A percentile compares a stretch with the other conserved stretches of the same genome.
Conservation (phyloP, 2,888 invertebrate genomes). For the Agrotis segetum region DNA sequence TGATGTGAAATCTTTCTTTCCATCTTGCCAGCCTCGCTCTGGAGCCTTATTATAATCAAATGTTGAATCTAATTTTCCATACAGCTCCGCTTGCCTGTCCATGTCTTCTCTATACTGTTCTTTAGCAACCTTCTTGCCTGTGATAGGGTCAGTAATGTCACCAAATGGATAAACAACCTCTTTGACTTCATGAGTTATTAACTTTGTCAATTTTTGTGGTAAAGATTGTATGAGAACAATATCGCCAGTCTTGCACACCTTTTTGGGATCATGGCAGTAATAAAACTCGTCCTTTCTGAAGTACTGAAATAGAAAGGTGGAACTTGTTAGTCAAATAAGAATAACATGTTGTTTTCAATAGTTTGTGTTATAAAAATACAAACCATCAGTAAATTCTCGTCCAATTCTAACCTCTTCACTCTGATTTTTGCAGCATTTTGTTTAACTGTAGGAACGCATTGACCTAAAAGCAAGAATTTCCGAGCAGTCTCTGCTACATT, state of each 20-base stretch:
- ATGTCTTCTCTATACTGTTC: constrained; percentile 94
- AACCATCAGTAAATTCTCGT: constrained; percentile 95
- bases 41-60: constrained; percentile 95
- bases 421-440: constrained; percentile 95
- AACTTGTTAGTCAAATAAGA: not conserved
- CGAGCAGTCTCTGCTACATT: constrained; percentile 84
- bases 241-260: constrained; percentile 95
- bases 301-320: constrained; percentile 91
- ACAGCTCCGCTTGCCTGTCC: constrained; percentile 92
- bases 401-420: constrained; percentile 94
- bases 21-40: constrained; percentile 95
- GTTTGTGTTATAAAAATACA: constrained; percentile 32
- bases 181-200: constrained; percentile 95
- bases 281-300: constrained; percentile 94
- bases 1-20: constrained; percentile 95
- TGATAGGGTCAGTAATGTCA: constrained; percentile 96
- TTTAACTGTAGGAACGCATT: constrained; percentile 95
- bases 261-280: constrained; percentile 95
- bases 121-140: constrained; percentile 94
- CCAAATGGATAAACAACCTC: constrained; percentile 95
- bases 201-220: constrained; percentile 93
- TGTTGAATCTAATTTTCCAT: constrained; percentile 92
- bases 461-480: constrained; percentile 93
- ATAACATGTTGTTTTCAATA: not conserved
- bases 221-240: constrained; percentile 95